These are phyloP conservation scores for Petrolisthes manimaculis DNA, from an alignment of 2,888 invertebrate genomes.

Conservation along the genomic window DNA sequence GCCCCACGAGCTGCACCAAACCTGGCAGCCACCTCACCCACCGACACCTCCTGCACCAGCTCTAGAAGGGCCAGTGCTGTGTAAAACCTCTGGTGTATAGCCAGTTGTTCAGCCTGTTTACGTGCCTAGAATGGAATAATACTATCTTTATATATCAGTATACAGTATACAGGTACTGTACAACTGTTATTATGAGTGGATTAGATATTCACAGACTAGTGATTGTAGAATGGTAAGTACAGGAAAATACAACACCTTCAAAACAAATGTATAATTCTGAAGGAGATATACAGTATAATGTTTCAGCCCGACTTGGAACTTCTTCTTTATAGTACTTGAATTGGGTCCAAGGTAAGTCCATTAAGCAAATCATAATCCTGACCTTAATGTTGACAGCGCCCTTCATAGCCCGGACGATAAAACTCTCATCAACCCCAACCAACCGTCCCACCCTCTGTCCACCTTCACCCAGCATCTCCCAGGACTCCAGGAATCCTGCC, in stretches of 20 bases:
- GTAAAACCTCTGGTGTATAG: slow-evolving; percentile 79
- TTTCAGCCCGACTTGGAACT: not conserved
- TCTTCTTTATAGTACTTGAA: not conserved
- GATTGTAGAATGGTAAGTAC: too few relatives aligned
- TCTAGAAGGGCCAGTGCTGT: slow-evolving; percentile 92
- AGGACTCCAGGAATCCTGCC: slow-evolving; percentile 78
- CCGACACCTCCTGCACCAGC: slow-evolving; percentile 88
- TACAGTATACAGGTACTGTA: too few relatives aligned
- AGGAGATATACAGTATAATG: not conserved
- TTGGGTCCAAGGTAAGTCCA: too few relatives aligned
- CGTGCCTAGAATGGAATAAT: slow-evolving; percentile 15
- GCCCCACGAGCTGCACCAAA: slow-evolving; percentile 90
- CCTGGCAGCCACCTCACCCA: slow-evolving; percentile 84
- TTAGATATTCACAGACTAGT: too few relatives aligned
- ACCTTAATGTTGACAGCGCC: slow-evolving; percentile 76
- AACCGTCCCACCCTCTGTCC: slow-evolving; percentile 89
- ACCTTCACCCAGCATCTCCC: slow-evolving; percentile 83
- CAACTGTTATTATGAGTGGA: too few relatives aligned
- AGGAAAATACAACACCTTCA: too few relatives aligned
- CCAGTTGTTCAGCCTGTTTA: slow-evolving; percentile 66
- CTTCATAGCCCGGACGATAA: slow-evolving; percentile 83
- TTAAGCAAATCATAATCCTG: not conserved
- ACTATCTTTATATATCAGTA: too few relatives aligned
- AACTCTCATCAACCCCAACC: slow-evolving; percentile 89
- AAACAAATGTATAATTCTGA: not conserved